Conservation (phyloP, 2,113 vertebrate genomes). For the Anser brachyrhynchus region DNA sequence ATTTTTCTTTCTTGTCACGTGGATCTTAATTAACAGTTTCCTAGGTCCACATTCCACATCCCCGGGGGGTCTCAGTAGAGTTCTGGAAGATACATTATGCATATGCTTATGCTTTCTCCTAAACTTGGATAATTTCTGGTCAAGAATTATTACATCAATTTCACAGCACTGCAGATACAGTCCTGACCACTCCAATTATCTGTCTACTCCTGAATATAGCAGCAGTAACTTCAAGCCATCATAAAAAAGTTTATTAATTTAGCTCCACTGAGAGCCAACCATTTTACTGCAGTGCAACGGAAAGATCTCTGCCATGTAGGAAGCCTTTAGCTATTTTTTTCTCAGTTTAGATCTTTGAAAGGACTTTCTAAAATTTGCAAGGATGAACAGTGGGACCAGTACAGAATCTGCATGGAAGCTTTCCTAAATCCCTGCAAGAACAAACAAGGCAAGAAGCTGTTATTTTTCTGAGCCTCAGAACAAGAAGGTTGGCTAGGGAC, state of each 20-base stretch:
- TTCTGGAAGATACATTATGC: neutral
- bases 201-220: neutral
- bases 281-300: constrained; percentile 24
- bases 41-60: constrained; percentile 15
- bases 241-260: constrained; percentile 62
- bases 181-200: constrained; percentile 52
- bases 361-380: neutral
- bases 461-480: neutral
- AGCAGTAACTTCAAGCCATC: neutral
- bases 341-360: neutral
- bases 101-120: constrained; percentile 21
- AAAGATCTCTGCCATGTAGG: accelerated
- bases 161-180: neutral
- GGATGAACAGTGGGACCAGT: neutral
- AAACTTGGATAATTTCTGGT: constrained; percentile 23
- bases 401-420: neutral
- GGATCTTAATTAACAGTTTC: constrained; percentile 59
- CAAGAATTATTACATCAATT: constrained; percentile 38
- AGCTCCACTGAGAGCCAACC: neutral
- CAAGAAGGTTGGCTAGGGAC: neutral
- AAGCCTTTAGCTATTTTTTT: neutral
- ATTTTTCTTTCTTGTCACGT: neutral
- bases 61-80: neutral
- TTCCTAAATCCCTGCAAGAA: neutral
- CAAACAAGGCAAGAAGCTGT: neutral